Evolutionary conservation across 2,888 invertebrate species (phyloP), one percentile per base, ranked within the genome.

Genomic region (Oxytorus armatus): DNA sequence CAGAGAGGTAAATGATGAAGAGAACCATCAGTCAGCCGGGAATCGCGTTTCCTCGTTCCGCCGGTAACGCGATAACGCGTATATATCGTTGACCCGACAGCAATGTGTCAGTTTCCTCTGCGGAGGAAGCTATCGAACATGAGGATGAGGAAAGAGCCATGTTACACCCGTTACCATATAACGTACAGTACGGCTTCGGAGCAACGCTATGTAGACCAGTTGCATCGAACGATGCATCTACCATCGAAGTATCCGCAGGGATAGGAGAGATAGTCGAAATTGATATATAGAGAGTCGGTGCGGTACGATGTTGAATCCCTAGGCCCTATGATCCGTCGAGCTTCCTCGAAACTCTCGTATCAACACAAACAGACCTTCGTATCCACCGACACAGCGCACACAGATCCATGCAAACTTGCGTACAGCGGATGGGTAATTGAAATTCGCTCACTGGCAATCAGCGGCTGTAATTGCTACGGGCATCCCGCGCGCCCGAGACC

Each of bases 381-480:
- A 25, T 3, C 23, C 25, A 11, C 16, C 23, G 23, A 23, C 16
- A 8, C 39, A 42, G n/a, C n/a, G n/a, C n/a, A 42, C 51, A 42
- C 33, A 4, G 1, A 42, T 29, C 63, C 18, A 55, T 33, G 16
- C 16, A 18, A 72, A 51, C 59, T 76, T 33, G 57, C 47, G 57
- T 61, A 66, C 78, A 65, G 53, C 55, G 81, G 53, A 81, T 80
- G 73, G 81, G 82, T 86, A 87, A 87, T 87, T 87, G 87, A 87
- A 87, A 87, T 86, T 85, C 84, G 83, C 86, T 83, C 82, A 79
- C 76, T 82, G 84, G 81, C 83, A 83, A 83, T 84, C 83, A 82
- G 74, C 77, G 77, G 76, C 81, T 80, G 85, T 85, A 86, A 86
- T 86, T 86, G 85, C 80, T 82, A 83, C 82, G 81, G 68, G 79